Evolutionary conservation across 64 coral and sea anemone species (phyloP), one percentile per base, ranked within the genome.

Genomic region (Stichodactyla mertensii): DNA sequence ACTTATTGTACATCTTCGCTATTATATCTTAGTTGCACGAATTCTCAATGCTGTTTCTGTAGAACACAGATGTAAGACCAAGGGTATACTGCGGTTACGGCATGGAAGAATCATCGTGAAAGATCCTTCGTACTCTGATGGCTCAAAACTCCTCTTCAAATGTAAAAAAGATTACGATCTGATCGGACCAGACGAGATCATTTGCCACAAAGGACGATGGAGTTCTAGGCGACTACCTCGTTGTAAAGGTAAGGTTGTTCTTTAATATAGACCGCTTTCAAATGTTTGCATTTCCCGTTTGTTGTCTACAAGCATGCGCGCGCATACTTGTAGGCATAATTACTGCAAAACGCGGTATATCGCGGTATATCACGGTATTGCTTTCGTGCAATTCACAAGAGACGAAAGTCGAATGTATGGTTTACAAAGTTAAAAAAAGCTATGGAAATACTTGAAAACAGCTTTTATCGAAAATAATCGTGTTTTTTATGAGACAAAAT

Each of bases 121-220:
- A 14, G 95, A 98, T 52, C 20, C 77, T 8, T 55, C 60, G 14
- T 94, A 84, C 80, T 55, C 54, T 10, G 54, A 89, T 27, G 92
- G 92, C 12, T 55, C 95, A 4, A 91, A 87, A 14, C 62, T 98
- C n/a, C 77, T 57, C 6, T 98, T 94, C 57, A 57, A 87, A 70
- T 98, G 95, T 54, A 87, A 94, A 24, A 59, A 83, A 10, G 92
- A 89, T 8, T 94, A 77, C 89, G 87, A 87, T 28, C 13, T 98
- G 19, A 54, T 51, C 22, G 92, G 95, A 1, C 6, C 23, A n/a
- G 92, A 89, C 14, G 78, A 79, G 2, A 89, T 89, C 6, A 89
- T 61, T 1, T 98, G 95, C 57, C 55, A 54, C 52, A 77, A 89
- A 77, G 54, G 24, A 19, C 54, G 78, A 13, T 98, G 95, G 95